phyloP scores from a whole-genome alignment of 2,888 invertebrate genomes.

The Drosophila vallismaia region DNA sequence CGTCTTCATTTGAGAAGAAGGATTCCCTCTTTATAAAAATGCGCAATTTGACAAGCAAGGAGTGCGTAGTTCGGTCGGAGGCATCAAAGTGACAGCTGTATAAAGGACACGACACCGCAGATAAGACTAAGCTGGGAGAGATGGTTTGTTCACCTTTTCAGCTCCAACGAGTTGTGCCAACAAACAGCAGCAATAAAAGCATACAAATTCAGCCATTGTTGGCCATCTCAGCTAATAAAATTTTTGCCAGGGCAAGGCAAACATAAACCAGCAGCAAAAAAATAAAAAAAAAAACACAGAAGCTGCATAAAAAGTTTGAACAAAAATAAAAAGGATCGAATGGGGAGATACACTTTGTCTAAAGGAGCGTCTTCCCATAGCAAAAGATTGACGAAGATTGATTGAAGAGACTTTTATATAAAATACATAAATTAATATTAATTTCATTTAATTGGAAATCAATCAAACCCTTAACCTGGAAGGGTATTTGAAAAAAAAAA shows the following conservation, averaged over 20 bases:
- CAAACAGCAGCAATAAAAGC: constrained; percentile 60
- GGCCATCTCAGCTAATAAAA: constrained; percentile 65
- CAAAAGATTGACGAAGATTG: too few relatives aligned
- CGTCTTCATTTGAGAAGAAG: constrained; percentile 37
- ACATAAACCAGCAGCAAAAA: constrained; percentile 48
- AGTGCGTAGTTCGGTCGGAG: constrained; percentile 37
- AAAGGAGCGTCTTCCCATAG: neutral
- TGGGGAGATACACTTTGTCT: neutral
- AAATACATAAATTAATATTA: too few relatives aligned
- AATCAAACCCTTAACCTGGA: neutral
- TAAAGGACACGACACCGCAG: constrained; percentile 70
- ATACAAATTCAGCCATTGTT: constrained; percentile 71
- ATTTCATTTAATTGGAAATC: too few relatives aligned
- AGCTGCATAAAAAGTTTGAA: constrained; percentile 12
- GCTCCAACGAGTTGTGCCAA: constrained; percentile 40
- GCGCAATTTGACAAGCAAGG: constrained; percentile 49
- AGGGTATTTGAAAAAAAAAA: too few relatives aligned
- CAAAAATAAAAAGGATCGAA: neutral
- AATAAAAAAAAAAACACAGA: constrained; percentile 10
- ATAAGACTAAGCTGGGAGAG: constrained; percentile 46
- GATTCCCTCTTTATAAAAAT: constrained; percentile 28
- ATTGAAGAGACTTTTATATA: too few relatives aligned
- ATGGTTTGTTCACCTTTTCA: constrained; percentile 67
- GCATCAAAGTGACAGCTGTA: constrained; percentile 64
- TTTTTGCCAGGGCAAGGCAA: constrained; percentile 1